Evolutionary conservation across 2,113 vertebrate species (phyloP).

Genomic region (Sus scrofa): DNA sequence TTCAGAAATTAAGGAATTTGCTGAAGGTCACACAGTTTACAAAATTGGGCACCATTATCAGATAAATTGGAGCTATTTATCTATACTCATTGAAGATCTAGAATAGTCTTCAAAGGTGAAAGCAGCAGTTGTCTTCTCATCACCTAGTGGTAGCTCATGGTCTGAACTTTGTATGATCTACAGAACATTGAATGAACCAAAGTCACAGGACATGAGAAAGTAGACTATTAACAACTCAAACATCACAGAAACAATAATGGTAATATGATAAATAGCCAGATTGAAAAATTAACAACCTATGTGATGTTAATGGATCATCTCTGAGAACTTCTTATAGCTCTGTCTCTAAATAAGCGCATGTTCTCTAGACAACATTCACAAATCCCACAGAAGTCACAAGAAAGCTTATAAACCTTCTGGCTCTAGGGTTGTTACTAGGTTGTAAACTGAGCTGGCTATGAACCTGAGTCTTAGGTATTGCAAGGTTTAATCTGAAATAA

Average conservation of each 20-base stretch:
- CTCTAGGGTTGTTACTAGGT: not conserved
- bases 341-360: not conserved
- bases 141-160: not conserved
- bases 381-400: not conserved
- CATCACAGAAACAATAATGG: not conserved
- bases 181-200: not conserved
- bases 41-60: not conserved
- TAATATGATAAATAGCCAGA: not conserved
- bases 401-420: not conserved
- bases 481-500: constrained; percentile 24
- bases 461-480: not conserved
- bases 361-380: not conserved
- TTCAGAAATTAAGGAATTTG: constrained; percentile 29
- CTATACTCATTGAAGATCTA: not conserved
- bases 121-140: not conserved
- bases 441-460: not conserved
- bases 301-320: not conserved
- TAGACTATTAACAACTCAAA: not conserved
- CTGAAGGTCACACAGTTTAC: not conserved
- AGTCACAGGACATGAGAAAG: not conserved
- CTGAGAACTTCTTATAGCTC: not conserved
- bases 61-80: not conserved
- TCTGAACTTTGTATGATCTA: not conserved
- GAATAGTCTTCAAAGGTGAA: not conserved
- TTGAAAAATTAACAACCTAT: not conserved